Percentiles rank a stretch among this genome's conserved stretches.
Evolutionary conservation across 2,797 vertebrate genomes (phyloP).

Genomic region (Oophaga sylvatica): DNA sequence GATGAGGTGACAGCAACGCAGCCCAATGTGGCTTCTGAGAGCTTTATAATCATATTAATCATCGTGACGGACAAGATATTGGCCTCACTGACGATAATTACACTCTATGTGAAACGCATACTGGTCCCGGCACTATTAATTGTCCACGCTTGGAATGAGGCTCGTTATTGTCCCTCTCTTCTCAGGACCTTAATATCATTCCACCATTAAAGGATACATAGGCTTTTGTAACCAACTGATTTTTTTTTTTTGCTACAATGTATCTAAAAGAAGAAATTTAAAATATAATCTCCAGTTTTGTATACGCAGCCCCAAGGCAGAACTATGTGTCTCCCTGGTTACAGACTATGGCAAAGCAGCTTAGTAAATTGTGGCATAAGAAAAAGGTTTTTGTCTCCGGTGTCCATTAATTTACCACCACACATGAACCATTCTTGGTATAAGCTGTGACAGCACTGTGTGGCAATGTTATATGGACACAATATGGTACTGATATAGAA

Average conservation of each 20-base stretch:
- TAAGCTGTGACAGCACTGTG: neutral
- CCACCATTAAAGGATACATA: neutral
- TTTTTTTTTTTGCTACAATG: neutral
- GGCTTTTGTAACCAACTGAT: neutral
- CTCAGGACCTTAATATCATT: neutral
- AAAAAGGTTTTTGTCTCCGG: no score
- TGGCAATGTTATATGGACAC: neutral
- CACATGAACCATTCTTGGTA: no score
- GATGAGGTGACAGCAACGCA: neutral
- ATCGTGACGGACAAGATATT: conserved; percentile 38
- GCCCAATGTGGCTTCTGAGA: neutral
- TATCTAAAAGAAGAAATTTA: neutral
- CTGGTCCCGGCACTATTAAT: neutral
- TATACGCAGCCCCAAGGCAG: neutral
- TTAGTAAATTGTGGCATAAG: no score
- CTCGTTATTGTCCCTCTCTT: neutral
- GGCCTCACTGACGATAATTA: conserved; percentile 20
- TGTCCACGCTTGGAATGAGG: neutral
- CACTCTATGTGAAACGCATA: neutral
- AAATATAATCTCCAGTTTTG: neutral
- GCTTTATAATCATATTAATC: conserved; percentile 41
- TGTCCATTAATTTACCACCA: no score
- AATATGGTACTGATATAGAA: neutral
- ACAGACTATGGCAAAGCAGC: no score
- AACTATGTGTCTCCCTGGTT: neutral